phyloP scores from a whole-genome alignment of 2,113 vertebrate genomes.

The Potamarius usumacintae region DNA sequence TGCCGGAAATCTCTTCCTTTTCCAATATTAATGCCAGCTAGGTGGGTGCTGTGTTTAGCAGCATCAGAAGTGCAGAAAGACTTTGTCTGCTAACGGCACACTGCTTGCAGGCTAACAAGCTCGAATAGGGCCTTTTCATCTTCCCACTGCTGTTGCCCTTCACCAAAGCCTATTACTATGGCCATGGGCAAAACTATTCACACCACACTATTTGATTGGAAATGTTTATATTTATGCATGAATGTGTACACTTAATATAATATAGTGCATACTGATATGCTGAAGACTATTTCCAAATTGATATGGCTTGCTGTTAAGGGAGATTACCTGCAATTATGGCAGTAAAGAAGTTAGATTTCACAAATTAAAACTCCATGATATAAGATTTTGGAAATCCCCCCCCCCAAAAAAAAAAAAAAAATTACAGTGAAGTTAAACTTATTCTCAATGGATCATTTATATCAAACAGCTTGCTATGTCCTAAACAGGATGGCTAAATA shows the following conservation, averaged over 20 bases:
- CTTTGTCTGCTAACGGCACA: constrained; percentile 48
- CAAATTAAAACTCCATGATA: neutral
- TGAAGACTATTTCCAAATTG: neutral
- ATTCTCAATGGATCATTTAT: neutral
- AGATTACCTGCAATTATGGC: neutral
- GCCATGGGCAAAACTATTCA: constrained; percentile 15
- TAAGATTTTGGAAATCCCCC: neutral
- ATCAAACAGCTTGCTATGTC: neutral
- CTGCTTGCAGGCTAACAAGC: constrained; percentile 40
- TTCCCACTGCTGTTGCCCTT: constrained; percentile 26
- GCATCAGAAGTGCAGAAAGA: constrained; percentile 44
- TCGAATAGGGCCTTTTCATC: constrained; percentile 26
- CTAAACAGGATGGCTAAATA: neutral
- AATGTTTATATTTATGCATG: neutral
- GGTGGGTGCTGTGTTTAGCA: constrained; percentile 39
- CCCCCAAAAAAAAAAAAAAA: no score
- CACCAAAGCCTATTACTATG: constrained; percentile 17
- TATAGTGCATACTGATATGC: neutral
- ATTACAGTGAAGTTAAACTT: neutral
- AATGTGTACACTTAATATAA: neutral
- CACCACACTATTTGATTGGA: neutral
- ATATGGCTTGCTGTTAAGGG: neutral
- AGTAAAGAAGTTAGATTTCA: neutral
- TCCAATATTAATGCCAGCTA: constrained; percentile 72
- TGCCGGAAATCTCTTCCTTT: constrained; percentile 59